phyloP scores from a whole-genome alignment of 2,797 vertebrate species.

The Uromys caudimaculatus region DNA sequence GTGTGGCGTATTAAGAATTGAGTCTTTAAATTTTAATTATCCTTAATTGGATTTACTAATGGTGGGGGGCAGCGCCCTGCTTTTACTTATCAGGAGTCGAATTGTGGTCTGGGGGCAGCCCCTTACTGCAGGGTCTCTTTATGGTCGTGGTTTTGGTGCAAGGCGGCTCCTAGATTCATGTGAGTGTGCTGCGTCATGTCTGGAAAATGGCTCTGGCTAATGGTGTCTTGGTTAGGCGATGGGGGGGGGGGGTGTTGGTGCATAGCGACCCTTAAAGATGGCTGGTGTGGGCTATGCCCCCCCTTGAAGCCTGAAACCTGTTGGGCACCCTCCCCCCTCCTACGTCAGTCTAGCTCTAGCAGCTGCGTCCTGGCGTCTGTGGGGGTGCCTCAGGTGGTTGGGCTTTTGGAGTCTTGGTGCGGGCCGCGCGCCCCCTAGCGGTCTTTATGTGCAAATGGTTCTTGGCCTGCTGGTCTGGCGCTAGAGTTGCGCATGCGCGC shows the following conservation, averaged over 20 bases:
- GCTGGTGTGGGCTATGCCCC: neutral
- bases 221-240: neutral
- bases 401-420: neutral
- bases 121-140: neutral
- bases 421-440: constrained; percentile 74
- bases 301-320: constrained; percentile 54
- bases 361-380: constrained; percentile 53
- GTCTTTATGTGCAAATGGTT: neutral
- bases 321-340: constrained; percentile 24
- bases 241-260: neutral
- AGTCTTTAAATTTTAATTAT: neutral
- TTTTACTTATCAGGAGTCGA: neutral
- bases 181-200: neutral
- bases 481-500: constrained; percentile 69
- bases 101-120: neutral
- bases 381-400: constrained; percentile 76
- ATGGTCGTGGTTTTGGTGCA: neutral
- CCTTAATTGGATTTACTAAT: constrained; percentile 13
- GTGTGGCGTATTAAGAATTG: neutral
- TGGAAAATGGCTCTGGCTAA: constrained; percentile 23
- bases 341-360: constrained; percentile 33
- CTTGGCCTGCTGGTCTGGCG: neutral
- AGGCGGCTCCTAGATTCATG: neutral
- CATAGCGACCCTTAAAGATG: neutral
- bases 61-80: neutral